Evolutionary conservation across 2,888 invertebrate genomes (phyloP).

Genomic region (Saturnia pavonia): DNA sequence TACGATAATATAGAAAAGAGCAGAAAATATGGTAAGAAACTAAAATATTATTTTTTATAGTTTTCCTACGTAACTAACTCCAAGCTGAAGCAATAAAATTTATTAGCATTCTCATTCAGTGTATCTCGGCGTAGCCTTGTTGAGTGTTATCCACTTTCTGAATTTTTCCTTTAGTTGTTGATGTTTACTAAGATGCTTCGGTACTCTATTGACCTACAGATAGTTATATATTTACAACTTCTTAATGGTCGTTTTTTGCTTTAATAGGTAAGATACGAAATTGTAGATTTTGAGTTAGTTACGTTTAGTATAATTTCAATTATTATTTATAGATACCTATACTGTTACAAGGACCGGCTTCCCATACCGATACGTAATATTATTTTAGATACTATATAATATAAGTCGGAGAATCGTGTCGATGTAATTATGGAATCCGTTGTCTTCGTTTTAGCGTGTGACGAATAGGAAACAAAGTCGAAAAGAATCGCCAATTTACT

Average conservation of each 20-base stretch:
- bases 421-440: too few species aligned
- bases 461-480: slow-evolving; percentile 28
- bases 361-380: too few species aligned
- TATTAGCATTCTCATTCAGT: slow-evolving; percentile 14
- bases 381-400: too few species aligned
- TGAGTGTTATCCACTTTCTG: slow-evolving; percentile 1
- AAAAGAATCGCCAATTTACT: slow-evolving; percentile 27
- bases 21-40: background rate
- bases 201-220: background rate
- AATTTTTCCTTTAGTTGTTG: background rate
- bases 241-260: background rate
- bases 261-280: background rate
- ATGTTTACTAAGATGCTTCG: background rate
- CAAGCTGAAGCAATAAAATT: slow-evolving; percentile 15
- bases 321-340: too few species aligned
- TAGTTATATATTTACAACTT: background rate
- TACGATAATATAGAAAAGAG: background rate
- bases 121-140: slow-evolving; percentile 4
- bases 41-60: background rate
- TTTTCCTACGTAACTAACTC: slow-evolving; percentile 1
- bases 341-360: too few species aligned
- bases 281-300: background rate
- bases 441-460: slow-evolving; percentile 5
- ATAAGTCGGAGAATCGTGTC: background rate
- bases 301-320: background rate